phyloP scores from a whole-genome alignment of 1,140 invertebrate species.

The Lordiphosa stackelbergi region DNA sequence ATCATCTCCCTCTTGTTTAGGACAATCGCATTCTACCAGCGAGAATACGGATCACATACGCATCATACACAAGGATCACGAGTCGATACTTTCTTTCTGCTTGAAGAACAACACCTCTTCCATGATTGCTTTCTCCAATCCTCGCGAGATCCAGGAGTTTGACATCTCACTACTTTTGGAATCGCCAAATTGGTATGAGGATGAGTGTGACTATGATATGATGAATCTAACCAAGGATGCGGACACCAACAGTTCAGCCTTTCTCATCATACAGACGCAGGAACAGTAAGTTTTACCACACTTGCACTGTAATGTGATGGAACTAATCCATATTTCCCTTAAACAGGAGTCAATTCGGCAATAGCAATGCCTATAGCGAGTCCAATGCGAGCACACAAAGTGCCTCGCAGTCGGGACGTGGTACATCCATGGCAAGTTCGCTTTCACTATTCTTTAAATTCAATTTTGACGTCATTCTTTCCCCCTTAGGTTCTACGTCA shows the following conservation, averaged over 20 bases:
- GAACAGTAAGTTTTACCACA: conserved; percentile 66
- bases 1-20: conserved; percentile 10
- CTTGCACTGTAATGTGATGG: no score
- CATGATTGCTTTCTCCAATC: conserved; percentile 93
- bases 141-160: conserved; percentile 97
- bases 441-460: no score
- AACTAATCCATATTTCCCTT: neutral
- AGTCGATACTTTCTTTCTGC: conserved; percentile 98
- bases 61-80: conserved; percentile 99
- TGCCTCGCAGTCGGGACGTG: conserved; percentile 90
- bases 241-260: conserved; percentile 88
- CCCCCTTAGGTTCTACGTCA: conserved; percentile 86
- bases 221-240: conserved; percentile 89
- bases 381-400: conserved; percentile 76
- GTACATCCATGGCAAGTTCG: conserved; percentile 89
- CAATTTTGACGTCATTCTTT: neutral
- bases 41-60: conserved; percentile 87
- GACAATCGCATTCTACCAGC: conserved; percentile 66
- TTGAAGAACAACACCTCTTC: conserved; percentile 89
- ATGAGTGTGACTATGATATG: conserved; percentile 97
- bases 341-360: conserved; percentile 46
- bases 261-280: conserved; percentile 94
- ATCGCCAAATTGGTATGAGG: conserved; percentile 93
- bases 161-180: conserved; percentile 94
- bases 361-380: conserved; percentile 43